These are phyloP conservation scores for Macrosiphum euphorbiae DNA, from an alignment of 2,888 invertebrate genomes.

Conservation along the genomic window DNA sequence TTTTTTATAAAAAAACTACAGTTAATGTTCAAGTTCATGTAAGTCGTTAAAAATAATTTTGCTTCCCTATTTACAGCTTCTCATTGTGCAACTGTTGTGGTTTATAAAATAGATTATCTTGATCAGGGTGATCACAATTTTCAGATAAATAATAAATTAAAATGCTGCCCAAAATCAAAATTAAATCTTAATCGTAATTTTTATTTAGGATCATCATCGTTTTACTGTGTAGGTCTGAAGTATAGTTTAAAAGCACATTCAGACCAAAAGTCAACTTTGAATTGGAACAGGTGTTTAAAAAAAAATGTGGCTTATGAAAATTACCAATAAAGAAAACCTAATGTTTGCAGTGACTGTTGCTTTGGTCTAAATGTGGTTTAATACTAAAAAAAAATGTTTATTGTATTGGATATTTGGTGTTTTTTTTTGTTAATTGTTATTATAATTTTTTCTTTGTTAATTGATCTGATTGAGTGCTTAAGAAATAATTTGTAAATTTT, in stretches of 20 bases:
- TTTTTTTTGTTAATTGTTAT: neutral
- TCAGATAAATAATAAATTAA: neutral
- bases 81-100: neutral
- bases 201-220: neutral
- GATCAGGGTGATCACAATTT: neutral
- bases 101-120: neutral
- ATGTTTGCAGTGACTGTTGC: neutral
- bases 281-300: neutral
- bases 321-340: neutral
- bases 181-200: neutral
- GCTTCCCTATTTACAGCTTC: neutral
- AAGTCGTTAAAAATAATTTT: neutral
- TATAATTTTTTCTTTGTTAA: conserved; percentile 11
- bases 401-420: neutral
- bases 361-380: neutral
- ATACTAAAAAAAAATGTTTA: neutral
- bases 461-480: neutral
- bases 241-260: neutral
- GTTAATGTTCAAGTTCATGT: neutral
- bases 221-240: neutral
- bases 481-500: neutral
- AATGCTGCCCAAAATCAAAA: neutral
- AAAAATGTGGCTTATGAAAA: neutral
- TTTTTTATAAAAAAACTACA: neutral
- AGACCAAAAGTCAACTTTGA: neutral